Conservation (phyloP, 2,113 vertebrate species). For the Solenodon paradoxus region DNA sequence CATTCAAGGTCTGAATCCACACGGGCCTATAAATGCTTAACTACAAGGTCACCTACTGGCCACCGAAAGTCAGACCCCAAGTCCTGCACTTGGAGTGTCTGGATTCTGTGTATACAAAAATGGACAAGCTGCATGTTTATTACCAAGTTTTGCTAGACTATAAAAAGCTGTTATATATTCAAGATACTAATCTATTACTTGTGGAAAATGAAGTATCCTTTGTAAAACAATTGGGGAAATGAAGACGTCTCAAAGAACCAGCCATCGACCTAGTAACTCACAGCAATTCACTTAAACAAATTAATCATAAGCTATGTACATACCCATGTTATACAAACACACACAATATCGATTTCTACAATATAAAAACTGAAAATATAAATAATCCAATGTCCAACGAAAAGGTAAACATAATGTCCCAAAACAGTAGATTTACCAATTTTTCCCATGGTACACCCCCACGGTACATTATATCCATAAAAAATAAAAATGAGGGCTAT, state of each 20-base stretch:
- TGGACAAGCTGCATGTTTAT: background rate
- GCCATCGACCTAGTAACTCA: background rate
- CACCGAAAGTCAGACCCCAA: too few relatives aligned
- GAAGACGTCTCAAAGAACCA: constrained; percentile 31
- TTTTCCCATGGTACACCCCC: background rate
- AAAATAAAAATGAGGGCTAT: constrained; percentile 8
- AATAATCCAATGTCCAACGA: background rate
- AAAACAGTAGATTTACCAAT: constrained; percentile 9
- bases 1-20: background rate
- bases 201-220: background rate
- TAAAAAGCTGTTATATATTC: background rate
- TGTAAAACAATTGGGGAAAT: constrained; percentile 16
- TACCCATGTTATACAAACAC: background rate
- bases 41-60: background rate
- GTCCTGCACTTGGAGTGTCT: background rate
- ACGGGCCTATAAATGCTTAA: background rate
- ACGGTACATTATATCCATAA: background rate
- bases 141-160: constrained; percentile 21
- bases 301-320: background rate
- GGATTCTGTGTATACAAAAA: background rate
- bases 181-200: background rate
- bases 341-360: background rate
- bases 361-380: constrained; percentile 6
- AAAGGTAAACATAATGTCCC: too few relatives aligned
- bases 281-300: background rate